Conservation (phyloP, 2,797 vertebrate species). For the Antennarius maculatus region DNA sequence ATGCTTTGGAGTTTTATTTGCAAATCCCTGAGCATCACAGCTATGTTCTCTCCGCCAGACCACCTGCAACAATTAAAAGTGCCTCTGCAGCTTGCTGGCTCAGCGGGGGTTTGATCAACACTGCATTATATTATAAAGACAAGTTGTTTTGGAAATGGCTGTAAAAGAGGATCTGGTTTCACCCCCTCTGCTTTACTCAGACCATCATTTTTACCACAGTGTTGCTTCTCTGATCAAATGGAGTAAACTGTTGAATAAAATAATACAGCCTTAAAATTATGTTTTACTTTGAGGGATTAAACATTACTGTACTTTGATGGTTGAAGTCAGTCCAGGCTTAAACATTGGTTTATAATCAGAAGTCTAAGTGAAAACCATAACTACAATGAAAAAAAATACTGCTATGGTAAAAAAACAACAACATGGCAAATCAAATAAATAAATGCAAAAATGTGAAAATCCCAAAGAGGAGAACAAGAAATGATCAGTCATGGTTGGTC, state of each 20-base stretch:
- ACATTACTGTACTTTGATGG: too few species aligned
- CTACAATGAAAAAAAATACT: too few species aligned
- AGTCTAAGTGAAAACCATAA: too few species aligned
- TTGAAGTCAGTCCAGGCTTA: too few species aligned
- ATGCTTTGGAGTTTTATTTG: constrained; percentile 79
- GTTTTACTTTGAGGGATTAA: too few species aligned
- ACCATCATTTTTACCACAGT: constrained; percentile 29
- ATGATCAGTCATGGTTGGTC: too few species aligned
- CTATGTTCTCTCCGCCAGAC: constrained; percentile 70
- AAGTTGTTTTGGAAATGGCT: constrained; percentile 67
- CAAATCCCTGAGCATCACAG: constrained; percentile 73
- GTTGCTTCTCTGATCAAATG: constrained; percentile 35
- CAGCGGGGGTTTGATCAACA: constrained; percentile 69
- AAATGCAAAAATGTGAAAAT: too few species aligned
- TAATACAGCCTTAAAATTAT: too few species aligned
- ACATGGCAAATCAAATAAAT: too few species aligned
- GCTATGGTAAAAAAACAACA: too few species aligned
- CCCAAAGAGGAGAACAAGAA: too few species aligned
- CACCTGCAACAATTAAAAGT: constrained; percentile 81
- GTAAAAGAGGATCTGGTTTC: constrained; percentile 60
- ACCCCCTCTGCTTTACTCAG: constrained; percentile 25
- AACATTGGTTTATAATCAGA: too few species aligned
- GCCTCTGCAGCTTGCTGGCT: constrained; percentile 68
- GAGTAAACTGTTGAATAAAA: constrained; percentile 20
- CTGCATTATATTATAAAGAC: constrained; percentile 61